Base-by-base conservation (phyloP, 2,888 invertebrate genomes). In the Volucella inanis region DNA sequence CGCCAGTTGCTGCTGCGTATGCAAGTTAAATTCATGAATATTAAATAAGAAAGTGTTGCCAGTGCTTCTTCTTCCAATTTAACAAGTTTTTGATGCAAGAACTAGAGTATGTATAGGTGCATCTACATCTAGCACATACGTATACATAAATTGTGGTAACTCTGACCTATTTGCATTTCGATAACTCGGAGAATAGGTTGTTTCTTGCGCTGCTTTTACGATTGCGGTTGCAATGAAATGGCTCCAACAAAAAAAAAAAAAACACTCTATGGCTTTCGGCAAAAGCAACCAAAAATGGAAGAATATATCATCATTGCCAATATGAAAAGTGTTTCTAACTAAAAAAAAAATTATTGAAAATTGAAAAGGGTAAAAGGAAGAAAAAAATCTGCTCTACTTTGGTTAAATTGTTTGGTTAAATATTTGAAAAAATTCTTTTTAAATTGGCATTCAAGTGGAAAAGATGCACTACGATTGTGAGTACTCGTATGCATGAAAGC, bases 151-250 rank as follows among this genome's bases (percentile, higher is more conserved):
- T 57, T 38, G 62, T 64, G 55, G 72, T 18, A 57, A 55, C 67
- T 83, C 78, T 78, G 68, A 78, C 78, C 83, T 52, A 78, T 77
- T 82, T 82, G 77, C 71, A 77, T 78, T 78, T 47, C 71, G 74
- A 74, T 67, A 62, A 74, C 78, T 62, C 50, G 68, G 61, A 41
- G 50, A 15, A 59, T 22, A 67, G 68, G 67, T 57, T 49, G 54
- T 71, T 72, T 78, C 67, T 49, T 54, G 54, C 31, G 52, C n/a
- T 71, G 55, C 54, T 82, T 75, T 80, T 72, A 61, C 54, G 57
- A 43, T 72, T 72, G 47, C 55, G 59, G 59, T 49, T 65, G 41
- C 45, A 45, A 52, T 38, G n/a, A 43, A 72, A 62, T 54, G 50
- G 55, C 55, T 52, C 64, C 50, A 41, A 18, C 38, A 50, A 68